Evolutionary conservation across 2,113 vertebrate genomes (phyloP), one percentile per base, ranked within the genome.

Genomic region (Climacteris rufus): DNA sequence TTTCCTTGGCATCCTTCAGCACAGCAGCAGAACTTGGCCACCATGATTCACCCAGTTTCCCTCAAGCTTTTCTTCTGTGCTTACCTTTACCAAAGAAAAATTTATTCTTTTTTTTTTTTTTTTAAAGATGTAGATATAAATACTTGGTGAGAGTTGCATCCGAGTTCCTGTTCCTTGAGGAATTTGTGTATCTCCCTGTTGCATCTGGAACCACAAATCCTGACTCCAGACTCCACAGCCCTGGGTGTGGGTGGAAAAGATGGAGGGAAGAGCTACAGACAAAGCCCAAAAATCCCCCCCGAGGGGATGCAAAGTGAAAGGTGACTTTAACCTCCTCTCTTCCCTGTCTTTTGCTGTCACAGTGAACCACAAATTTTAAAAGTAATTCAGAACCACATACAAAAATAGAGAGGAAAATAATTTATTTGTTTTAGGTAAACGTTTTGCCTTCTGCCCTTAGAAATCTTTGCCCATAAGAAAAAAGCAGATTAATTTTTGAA

Each of bases 1-100:
- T 91, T 89, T 87, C 94, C 87, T 95, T 95, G 97, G 96, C 94
- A 89, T 94, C 77, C 52, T 76, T 47, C 72, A 87, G 44, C 0
- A 1, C 6, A 56, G 87, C 56, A 82, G 77, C 74, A 81, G 53
- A 17, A 42, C 85, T 76, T 47, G 93, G 82, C 95, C 86, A 53
- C 97, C 95, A 72, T 45, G 91, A 96, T 97, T 91, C 13, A 5
- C 72, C 30, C 87, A 95, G 9, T 49, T 54, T 79, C 94, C 96
- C 96, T 96, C 13, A 0, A 30, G 71, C 94, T 96, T 95, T 95
- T 95, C 95, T 97, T 92, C 95, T 57, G 42, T 25, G 75, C 94
- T 78, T 86, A 86, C 93, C 88, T 94, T 65, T 40, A 52, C 61
- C 53, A 68, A 92, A 83, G 80, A 89, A n/a, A 61, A 45, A 10